Base-by-base conservation (phyloP, 1,140 invertebrate species). In the Zaprionus nigranus region DNA sequence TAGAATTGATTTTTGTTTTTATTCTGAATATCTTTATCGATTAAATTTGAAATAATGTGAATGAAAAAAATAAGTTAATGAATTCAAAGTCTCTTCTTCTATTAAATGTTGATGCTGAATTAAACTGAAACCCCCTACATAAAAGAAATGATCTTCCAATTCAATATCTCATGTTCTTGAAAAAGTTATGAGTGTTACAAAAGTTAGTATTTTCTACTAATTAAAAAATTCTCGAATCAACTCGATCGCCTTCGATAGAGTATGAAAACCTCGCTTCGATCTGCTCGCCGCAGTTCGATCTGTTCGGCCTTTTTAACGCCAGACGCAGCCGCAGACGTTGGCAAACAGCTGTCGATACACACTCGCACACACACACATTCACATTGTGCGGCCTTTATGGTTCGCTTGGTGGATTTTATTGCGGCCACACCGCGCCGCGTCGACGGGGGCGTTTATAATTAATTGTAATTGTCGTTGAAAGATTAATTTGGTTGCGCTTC, bases 391-490 rank as follows among this genome's bases (percentile, higher is more conserved):
- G 70, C 67, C 77, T 87, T 82, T 81, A 82, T 82, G 78, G 66
- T 73, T 81, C 62, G 71, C 65, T 70, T 69, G 66, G 43, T 62
- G 62, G 67, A 68, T 73, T 82, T 78, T 72, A 60, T 36, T 75
- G 81, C 57, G 70, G 56, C 26, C 26, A 53, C 63, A 59, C 53
- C 65, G 81, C 66, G 56, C 26, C 26, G 53, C 63, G 59, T 53
- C 62, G 85, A 65, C 79, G 86, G 86, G 75, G 85, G 79, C 85
- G 85, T 90, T 90, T 88, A 90, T 90, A 90, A 90, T 90, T 90
- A 90, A 90, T 90, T 90, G 85, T 90, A 90, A 90, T 90, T 90
- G 85, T 90, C 85, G 85, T 85, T 90, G 85, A 90, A 90, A 90
- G 85, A 90, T 90, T 90, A 90, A 90, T 90, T 90, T 90, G 85